Evolutionary conservation across 2,113 vertebrate species (phyloP), one percentile per base, ranked within the genome.

Genomic region (Dasyornis broadbenti): DNA sequence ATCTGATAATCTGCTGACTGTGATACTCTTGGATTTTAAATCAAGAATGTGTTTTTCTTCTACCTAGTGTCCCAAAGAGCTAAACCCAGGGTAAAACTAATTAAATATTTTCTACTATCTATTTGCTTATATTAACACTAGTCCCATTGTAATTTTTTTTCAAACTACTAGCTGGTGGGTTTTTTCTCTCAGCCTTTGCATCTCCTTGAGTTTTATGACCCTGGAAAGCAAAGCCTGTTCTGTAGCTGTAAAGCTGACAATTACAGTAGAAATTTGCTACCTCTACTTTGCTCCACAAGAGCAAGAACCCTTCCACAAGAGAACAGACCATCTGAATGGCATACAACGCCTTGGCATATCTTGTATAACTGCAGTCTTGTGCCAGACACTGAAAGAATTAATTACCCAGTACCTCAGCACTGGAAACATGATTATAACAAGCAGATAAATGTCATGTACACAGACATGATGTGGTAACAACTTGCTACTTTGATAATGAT

Each of bases 341-440:
- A 71, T 87, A 90, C 84, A 93, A n/a, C 78, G 91, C 73, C 65
- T 86, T 89, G 84, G 86, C 84, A 54, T 85, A 82, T 64, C 57
- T 57, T 37, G 53, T 30, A 10, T 65, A 82, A 68, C 45, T 84
- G 27, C 77, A 78, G 54, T 76, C 77, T 65, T 53, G 63, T 63
- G 54, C 73, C 89, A 95, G 82, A 78, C 82, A 76, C 44, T 47
- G 90, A 85, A 94, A 84, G 92, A 91, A 93, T 91, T 96, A 96
- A 96, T 95, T 93, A 96, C 35, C 73, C 66, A 87, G 63, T 68
- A 70, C 57, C 66, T 91, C 50, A 53, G 63, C 57, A 69, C 59
- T 65, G 73, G 80, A 95, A 96, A 94, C 89, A 86, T 45, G 72
- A 95, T 86, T 68, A 85, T 90, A 94, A 92, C 84, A 94, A 95